Evolutionary conservation across 2,888 invertebrate genomes (phyloP).

Genomic region (Entomobrya proxima): DNA sequence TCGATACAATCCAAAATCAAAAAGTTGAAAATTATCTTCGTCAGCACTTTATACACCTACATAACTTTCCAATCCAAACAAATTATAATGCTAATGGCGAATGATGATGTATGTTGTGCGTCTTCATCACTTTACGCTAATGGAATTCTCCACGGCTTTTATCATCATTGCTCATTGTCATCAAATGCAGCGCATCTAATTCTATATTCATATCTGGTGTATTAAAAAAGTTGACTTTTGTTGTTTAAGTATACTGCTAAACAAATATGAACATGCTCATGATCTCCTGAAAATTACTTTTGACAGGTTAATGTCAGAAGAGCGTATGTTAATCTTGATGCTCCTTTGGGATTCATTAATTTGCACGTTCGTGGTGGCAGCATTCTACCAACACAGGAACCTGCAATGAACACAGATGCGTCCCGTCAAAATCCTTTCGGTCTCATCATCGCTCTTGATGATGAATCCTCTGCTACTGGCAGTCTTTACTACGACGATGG

Average conservation of each 20-base stretch:
- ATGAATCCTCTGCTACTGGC: conserved; percentile 73
- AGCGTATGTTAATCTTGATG: conserved; percentile 69
- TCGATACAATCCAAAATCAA: no score
- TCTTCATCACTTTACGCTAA: conserved; percentile 46
- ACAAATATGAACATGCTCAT: conserved; percentile 1
- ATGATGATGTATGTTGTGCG: conserved; percentile 38
- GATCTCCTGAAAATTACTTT: conserved; percentile 49
- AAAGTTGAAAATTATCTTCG: background rate
- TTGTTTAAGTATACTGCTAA: background rate
- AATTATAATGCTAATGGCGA: background rate
- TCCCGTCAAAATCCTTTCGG: conserved; percentile 76
- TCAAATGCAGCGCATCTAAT: background rate
- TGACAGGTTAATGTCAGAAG: conserved; percentile 58
- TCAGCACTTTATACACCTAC: background rate
- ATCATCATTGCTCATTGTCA: conserved; percentile 77
- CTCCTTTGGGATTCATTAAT: conserved; percentile 75
- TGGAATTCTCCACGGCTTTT: conserved; percentile 76
- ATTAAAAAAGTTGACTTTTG: no score
- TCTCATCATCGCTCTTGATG: conserved; percentile 76
- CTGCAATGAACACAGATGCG: conserved; percentile 74
- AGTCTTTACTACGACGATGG: conserved; percentile 76
- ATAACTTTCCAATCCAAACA: background rate
- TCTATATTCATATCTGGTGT: background rate
- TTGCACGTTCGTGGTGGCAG: conserved; percentile 76
- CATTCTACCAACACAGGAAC: conserved; percentile 76